Base-by-base conservation (phyloP, 2,888 invertebrate species). In the Steinernema scapterisci region DNA sequence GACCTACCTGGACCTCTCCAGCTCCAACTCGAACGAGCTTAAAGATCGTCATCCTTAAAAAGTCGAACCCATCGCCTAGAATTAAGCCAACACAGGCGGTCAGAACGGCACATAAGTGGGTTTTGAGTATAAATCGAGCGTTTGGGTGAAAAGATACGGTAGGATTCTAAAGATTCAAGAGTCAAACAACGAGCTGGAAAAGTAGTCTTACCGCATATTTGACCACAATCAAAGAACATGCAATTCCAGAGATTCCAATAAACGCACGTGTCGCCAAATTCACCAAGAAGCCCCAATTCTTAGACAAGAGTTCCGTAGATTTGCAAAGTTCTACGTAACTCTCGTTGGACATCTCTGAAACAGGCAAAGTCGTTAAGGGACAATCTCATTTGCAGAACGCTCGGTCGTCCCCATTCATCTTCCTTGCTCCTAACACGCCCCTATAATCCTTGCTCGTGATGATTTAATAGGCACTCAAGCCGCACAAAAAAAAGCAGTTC, bases 51-150 rank as follows among this genome's bases (percentile, higher is more conserved):
- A 63, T 63, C 3, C 63, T 2, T 16, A 63, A 38, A 31, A 63
- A 63, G 16, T 63, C 63, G 63, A 63, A 63, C 27, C 63, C 63
- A 27, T 63, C 63, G 27, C 63, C 63, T 9, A 63, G 63, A 25
- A 63, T 63, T 2, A 63, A 27, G 25, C 63, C 63, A 1, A 27
- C 16, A 31, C 63, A 63, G 6, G 63, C 63, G 1, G 27, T 11
- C 63, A 63, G 11, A 27, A 63, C 63, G 2, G 63, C 27, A 27
- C 63, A 63, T 11, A 63, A 31, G 31, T 63, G 63, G 1, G 31
- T 27, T 63, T 63, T 63, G 13, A 63, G 31, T 1, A 63, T 63
- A 27, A 63, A 63, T 11, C 63, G 63, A 13, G 63, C 63, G 63
- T 63, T 63, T 2, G 63, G 63, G n/a, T 63, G 63, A 27, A 63